A percentile compares a stretch with the other conserved stretches of the same genome.
Conservation (phyloP, 2,888 invertebrate genomes). For the Acrobeloides nanus region DNA sequence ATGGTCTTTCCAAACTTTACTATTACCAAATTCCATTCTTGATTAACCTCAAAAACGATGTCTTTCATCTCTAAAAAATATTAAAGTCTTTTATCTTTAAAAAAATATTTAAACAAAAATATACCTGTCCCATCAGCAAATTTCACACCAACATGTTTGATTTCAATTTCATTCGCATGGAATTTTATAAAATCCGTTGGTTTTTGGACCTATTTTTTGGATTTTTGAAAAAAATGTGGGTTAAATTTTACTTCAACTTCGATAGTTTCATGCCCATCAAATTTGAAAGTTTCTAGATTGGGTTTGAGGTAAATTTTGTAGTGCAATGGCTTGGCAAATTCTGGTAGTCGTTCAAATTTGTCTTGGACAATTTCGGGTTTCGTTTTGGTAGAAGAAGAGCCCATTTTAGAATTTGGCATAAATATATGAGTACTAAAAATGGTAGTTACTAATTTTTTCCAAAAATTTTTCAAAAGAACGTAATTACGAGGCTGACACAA, state of each 20-base stretch:
- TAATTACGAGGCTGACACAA: no score
- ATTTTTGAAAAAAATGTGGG: no score
- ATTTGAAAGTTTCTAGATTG: constrained; percentile 73
- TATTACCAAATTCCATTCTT: constrained; percentile 33
- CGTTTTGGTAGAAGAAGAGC: no score
- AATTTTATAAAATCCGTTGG: constrained; percentile 36
- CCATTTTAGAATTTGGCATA: no score
- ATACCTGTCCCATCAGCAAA: constrained; percentile 23
- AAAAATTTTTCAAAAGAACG: no score
- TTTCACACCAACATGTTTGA: constrained; percentile 21
- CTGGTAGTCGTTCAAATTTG: no score
- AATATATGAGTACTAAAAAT: no score
- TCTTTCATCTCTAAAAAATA: constrained; percentile 18
- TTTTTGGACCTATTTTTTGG: constrained; percentile 25
- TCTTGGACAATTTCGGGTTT: no score
- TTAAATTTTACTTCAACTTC: constrained; percentile 67
- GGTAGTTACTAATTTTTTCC: no score
- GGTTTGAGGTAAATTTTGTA: constrained; percentile 78
- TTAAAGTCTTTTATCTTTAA: constrained; percentile 21
- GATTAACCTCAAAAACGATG: constrained; percentile 26
- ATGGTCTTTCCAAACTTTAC: constrained; percentile 29
- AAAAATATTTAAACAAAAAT: constrained; percentile 5
- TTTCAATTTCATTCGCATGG: constrained; percentile 32
- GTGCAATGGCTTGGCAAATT: constrained; percentile 73
- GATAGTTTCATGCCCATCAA: constrained; percentile 75